These are phyloP conservation scores for Octodon degus DNA, from an alignment of 2,113 vertebrate species.

Conservation along the genomic window DNA sequence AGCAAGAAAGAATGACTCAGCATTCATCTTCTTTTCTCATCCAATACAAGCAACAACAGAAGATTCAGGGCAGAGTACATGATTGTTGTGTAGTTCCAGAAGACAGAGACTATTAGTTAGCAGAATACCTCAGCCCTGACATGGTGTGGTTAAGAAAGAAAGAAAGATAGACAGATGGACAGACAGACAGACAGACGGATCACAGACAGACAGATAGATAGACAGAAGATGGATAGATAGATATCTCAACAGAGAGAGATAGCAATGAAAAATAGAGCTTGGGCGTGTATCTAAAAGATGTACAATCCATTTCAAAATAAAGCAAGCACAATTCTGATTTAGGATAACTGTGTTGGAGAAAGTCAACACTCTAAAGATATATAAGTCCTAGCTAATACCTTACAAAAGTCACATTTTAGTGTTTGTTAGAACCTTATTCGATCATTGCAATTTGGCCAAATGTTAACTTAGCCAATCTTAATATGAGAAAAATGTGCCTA, in stretches of 20 bases:
- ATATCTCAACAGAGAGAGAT: background rate
- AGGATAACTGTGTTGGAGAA: slow-evolving; percentile 21
- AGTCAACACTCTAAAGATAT: slow-evolving; percentile 13
- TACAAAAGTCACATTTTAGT: background rate
- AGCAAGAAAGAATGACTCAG: slow-evolving; percentile 65
- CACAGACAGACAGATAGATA: too few species aligned
- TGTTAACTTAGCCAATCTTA: slow-evolving; percentile 53
- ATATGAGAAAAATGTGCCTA: slow-evolving; percentile 47
- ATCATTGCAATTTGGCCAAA: slow-evolving; percentile 26
- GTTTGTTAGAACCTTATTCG: background rate
- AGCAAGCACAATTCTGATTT: slow-evolving; percentile 13
- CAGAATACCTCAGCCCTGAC: background rate
- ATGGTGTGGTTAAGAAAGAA: background rate
- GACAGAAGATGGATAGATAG: background rate
- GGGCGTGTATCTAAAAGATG: background rate
- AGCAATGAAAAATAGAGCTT: slow-evolving; percentile 3
- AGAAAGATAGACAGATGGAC: too few species aligned
- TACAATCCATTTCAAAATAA: slow-evolving; percentile 31
- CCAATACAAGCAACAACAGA: background rate
- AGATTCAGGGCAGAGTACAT: background rate
- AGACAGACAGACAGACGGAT: too few species aligned
- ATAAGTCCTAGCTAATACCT: background rate
- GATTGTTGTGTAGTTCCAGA: background rate
- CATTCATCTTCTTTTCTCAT: background rate
- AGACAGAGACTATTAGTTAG: background rate